Percentiles rank a stretch among this genome's conserved stretches.
These are phyloP conservation scores for Malacoraja senta DNA, from an alignment of 2,797 vertebrate genomes.

Conservation along the genomic window DNA sequence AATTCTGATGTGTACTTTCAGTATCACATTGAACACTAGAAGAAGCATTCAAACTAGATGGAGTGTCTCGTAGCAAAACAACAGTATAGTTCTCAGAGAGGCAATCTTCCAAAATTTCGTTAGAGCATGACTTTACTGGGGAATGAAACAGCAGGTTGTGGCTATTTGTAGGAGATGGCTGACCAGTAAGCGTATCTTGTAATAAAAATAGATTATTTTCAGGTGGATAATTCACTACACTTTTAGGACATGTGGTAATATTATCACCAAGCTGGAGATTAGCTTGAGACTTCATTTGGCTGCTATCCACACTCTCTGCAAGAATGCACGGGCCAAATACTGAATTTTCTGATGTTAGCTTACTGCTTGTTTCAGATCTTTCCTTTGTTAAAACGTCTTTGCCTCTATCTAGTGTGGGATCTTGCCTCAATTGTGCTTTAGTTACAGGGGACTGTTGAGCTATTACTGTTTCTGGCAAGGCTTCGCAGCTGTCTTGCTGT, in stretches of 20 bases:
- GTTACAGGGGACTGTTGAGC: conserved; percentile 33
- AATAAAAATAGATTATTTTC: neutral
- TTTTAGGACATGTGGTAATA: conserved; percentile 40
- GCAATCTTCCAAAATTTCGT: neutral
- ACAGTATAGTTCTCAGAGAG: neutral
- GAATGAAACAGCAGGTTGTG: neutral
- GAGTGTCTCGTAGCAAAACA: neutral
- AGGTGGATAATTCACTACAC: neutral
- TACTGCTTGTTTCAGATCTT: conserved; percentile 44
- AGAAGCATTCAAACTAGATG: no score
- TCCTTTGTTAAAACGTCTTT: conserved; percentile 32
- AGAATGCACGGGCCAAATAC: conserved; percentile 38
- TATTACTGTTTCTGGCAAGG: conserved; percentile 42
- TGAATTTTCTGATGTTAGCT: conserved; percentile 45
- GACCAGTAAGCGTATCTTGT: no score
- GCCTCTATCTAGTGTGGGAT: conserved; percentile 46
- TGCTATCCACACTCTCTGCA: conserved; percentile 44
- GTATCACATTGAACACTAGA: neutral
- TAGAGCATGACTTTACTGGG: neutral
- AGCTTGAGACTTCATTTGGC: conserved; percentile 57
- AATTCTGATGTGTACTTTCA: neutral
- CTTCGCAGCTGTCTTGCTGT: conserved; percentile 42
- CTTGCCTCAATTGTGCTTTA: conserved; percentile 48
- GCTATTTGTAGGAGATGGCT: neutral
- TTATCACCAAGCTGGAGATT: conserved; percentile 45